Conservation (phyloP, 1,140 invertebrate genomes). For the Onthophagus taurus region DNA sequence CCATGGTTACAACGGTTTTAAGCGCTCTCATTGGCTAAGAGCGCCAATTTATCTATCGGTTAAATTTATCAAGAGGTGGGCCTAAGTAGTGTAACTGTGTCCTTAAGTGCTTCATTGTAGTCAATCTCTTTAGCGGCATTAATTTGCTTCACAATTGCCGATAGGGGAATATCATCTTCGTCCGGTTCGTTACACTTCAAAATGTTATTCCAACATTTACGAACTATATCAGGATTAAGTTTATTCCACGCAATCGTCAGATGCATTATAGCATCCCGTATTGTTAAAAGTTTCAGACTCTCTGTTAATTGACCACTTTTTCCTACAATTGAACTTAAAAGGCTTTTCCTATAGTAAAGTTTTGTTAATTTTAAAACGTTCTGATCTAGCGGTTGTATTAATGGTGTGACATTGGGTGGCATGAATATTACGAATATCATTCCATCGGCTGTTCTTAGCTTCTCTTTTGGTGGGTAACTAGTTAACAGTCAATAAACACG, state of each 20-base stretch:
- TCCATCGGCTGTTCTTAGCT: conserved; percentile 17
- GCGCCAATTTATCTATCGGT: too few relatives aligned
- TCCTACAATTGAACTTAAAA: conserved; percentile 10
- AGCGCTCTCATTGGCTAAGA: too few relatives aligned
- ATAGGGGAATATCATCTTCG: conserved; percentile 14
- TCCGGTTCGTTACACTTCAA: conserved; percentile 10
- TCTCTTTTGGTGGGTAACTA: conserved; percentile 29
- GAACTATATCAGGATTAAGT: conserved; percentile 14
- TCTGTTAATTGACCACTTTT: conserved; percentile 9
- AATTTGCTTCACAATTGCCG: too few relatives aligned
- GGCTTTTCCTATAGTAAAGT: conserved; percentile 19
- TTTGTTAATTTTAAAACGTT: conserved; percentile 30
- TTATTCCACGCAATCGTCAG: conserved; percentile 21
- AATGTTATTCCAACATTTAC: conserved; percentile 20
- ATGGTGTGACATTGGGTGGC: conserved; percentile 38
- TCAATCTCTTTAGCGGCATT: too few relatives aligned
- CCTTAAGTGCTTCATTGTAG: too few relatives aligned
- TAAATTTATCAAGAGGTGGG: too few relatives aligned
- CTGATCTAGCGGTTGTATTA: conserved; percentile 38
- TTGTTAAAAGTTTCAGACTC: conserved; percentile 21
- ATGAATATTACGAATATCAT: conserved; percentile 31
- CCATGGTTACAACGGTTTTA: too few relatives aligned
- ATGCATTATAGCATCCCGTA: conserved; percentile 22
- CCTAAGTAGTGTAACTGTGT: too few relatives aligned
- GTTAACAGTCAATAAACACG: too few relatives aligned